Evolutionary conservation across 2,888 invertebrate genomes (phyloP), one percentile per base, ranked within the genome.

Genomic region (Epicampocera succincta): DNA sequence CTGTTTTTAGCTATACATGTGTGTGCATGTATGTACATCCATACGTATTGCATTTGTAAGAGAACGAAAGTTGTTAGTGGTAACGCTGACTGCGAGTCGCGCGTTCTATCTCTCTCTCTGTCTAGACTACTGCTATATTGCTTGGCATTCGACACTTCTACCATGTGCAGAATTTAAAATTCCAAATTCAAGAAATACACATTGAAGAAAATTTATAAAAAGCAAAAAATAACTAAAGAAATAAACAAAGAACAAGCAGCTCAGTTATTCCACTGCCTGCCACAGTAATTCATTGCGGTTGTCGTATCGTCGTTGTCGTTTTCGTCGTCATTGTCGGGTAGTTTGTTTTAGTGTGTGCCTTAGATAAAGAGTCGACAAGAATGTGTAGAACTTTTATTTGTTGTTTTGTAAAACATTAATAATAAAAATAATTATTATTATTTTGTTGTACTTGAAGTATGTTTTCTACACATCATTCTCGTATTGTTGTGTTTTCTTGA

Each of bases 81-180:
- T 33, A 33, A 33, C 33, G 9, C 33, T 33, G 33, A 33, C 33
- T 33, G 25, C 21, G 13, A 50, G 50, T 50, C 21, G 13, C 5
- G 12, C 13, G 50, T 25, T 50, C 42, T 42, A 3, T 8, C 50
- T 50, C 50, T 50, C 21, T 50, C 21, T 50, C 25, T 50, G 50
- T n/a, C 50, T 21, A 50, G 50, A 25, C 21, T 25, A 1, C 42
- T 11, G 19, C 21, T 58, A 42, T 13, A 54, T 58, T 40, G 38
- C 58, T 58, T 40, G 58, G 40, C 21, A 38, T 58, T 60, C 44
- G 15, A 60, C 21, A 25, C 25, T 25, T 60, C n/a, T 25, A 66
- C 65, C 72, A 78, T 78, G 66, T 78, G 72, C 78, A 72, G 78
- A 72, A 72, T 66, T 72, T 33, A 44, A 48, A 78, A 72, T 66